phyloP scores from a whole-genome alignment of 2,113 vertebrate genomes.

The Falco punctatus region DNA sequence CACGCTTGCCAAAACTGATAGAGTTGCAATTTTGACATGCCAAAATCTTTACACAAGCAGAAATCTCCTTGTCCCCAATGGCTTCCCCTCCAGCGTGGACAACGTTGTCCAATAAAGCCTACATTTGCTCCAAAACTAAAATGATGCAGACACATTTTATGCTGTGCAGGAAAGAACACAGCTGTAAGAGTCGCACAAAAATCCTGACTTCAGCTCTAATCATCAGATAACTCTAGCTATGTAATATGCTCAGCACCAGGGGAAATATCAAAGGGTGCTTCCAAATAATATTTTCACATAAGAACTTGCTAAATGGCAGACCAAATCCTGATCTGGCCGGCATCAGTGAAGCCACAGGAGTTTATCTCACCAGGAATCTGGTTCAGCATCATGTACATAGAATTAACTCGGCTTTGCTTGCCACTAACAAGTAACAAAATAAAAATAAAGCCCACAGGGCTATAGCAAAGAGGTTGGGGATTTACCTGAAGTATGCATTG shows the following conservation, averaged over 20 bases:
- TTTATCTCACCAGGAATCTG: neutral
- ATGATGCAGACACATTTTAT: neutral
- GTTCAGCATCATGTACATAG: neutral
- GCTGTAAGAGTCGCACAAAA: conserved; percentile 32
- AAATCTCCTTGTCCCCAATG: neutral
- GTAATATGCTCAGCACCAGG: neutral
- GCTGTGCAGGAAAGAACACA: conserved; percentile 6
- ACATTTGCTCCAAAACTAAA: conserved; percentile 1
- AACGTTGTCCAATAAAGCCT: neutral
- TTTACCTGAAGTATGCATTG: conserved; percentile 6
- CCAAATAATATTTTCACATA: conserved; percentile 31
- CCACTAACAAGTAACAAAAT: neutral
- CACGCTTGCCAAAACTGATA: neutral
- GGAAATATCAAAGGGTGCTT: conserved; percentile 3
- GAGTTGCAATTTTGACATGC: conserved; percentile 25
- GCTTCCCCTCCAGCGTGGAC: neutral
- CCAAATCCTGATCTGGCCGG: neutral
- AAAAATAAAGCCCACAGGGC: neutral
- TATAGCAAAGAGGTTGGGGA: neutral
- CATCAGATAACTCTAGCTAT: conserved; percentile 36
- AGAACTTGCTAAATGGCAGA: neutral
- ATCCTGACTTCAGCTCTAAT: conserved; percentile 21
- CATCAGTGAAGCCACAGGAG: neutral
- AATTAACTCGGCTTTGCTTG: neutral
- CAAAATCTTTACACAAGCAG: neutral